Evolutionary conservation across 2,113 vertebrate genomes (phyloP).

Genomic region (Petromus typicus): DNA sequence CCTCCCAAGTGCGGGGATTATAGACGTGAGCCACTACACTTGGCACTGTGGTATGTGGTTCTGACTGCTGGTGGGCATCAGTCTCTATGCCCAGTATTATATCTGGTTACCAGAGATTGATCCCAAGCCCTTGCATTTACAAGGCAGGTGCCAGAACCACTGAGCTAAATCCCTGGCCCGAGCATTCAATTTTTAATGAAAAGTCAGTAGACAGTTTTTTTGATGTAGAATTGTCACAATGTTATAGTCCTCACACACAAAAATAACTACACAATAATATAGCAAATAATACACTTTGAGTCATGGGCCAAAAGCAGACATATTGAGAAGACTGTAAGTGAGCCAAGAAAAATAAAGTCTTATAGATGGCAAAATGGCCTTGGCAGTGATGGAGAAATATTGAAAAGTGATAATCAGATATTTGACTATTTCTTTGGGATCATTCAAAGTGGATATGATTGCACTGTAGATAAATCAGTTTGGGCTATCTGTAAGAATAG

Average conservation of each 20-base stretch:
- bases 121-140: too few species aligned
- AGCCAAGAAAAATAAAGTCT: slow-evolving; percentile 58
- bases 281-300: slow-evolving; percentile 20
- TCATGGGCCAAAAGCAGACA: slow-evolving; percentile 31
- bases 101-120: too few species aligned
- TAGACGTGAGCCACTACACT: too few species aligned
- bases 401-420: slow-evolving; percentile 14
- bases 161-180: too few species aligned
- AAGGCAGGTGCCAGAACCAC: too few species aligned
- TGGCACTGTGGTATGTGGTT: too few species aligned
- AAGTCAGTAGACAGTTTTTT: slow-evolving; percentile 50
- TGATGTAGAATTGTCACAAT: slow-evolving; percentile 36
- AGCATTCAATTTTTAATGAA: slow-evolving; percentile 22
- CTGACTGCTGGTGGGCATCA: too few species aligned
- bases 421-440: slow-evolving; percentile 21
- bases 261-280: neutral
- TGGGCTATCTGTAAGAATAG: slow-evolving; percentile 28
- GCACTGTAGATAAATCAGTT: slow-evolving; percentile 46
- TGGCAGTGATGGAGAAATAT: slow-evolving; percentile 22
- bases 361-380: neutral
- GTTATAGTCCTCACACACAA: neutral
- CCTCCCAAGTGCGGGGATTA: too few species aligned
- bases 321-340: slow-evolving; percentile 42
- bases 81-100: too few species aligned
- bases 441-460: slow-evolving; percentile 23